A percentile compares a stretch with the other conserved stretches of the same genome.
Evolutionary conservation across 35 echinoderm and acorn worm genomes (phyloP).

Genomic region (Antedon bifida): DNA sequence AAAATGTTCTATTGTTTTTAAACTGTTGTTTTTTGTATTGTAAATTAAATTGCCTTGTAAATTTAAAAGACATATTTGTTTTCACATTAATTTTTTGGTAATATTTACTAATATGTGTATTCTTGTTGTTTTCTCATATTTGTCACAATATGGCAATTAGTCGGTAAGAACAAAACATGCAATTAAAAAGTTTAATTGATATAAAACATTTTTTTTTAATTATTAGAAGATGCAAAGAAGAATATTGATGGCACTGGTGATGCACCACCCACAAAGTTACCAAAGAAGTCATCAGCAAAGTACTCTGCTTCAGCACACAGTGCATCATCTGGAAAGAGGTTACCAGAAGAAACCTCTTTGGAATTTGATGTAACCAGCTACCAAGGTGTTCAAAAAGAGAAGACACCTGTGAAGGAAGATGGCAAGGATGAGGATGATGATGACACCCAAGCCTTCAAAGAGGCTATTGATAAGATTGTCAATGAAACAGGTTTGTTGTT

Average conservation of each 20-base stretch:
- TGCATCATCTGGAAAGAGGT: background rate
- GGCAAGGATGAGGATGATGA: background rate
- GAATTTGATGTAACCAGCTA: constrained; percentile 51
- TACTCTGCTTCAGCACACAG: background rate
- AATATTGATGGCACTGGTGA: background rate
- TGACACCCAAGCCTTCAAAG: constrained; percentile 12
- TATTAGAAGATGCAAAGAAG: background rate
- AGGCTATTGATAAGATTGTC: constrained; percentile 35
- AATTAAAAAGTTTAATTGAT: too few species aligned
- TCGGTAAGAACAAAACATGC: too few species aligned
- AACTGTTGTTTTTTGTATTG: too few species aligned
- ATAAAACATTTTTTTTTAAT: too few species aligned
- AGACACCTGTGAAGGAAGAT: background rate
- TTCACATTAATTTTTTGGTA: too few species aligned
- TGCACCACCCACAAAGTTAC: background rate
- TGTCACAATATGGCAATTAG: too few species aligned
- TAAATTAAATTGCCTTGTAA: too few species aligned
- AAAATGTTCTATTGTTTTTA: too few species aligned
- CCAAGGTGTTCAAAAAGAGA: constrained; percentile 27
- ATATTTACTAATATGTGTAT: too few species aligned
- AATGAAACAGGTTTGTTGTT: constrained; percentile 27
- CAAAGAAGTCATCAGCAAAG: background rate
- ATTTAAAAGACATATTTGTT: too few species aligned
- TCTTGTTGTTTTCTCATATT: too few species aligned
- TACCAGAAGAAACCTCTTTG: background rate